Percentiles rank a stretch among this genome's conserved stretches.
Evolutionary conservation across 2,888 invertebrate species (phyloP).

Genomic region (Conus canariensis): DNA sequence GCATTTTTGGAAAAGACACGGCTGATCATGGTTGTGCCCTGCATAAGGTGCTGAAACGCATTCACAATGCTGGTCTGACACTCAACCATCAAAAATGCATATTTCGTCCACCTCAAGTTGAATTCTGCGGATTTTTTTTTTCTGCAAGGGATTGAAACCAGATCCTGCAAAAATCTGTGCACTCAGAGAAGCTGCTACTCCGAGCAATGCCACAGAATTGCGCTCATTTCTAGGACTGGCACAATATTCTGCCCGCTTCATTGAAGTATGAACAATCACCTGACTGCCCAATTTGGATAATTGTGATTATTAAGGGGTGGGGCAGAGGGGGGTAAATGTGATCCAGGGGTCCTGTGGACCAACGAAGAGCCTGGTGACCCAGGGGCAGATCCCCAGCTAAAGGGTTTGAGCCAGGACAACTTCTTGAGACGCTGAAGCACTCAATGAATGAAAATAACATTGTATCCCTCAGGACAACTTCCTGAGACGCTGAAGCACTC

Average conservation of each 20-base stretch:
- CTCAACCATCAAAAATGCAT: conserved; percentile 25
- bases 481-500: too few species aligned
- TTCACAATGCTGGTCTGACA: conserved; percentile 23
- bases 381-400: too few species aligned
- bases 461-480: too few species aligned
- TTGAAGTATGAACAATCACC: neutral
- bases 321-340: too few species aligned
- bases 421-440: too few species aligned
- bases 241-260: conserved; percentile 23
- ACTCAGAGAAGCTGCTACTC: neutral
- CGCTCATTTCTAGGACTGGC: conserved; percentile 26
- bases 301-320: too few species aligned
- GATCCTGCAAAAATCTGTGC: neutral
- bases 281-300: too few species aligned
- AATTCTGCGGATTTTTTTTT: neutral
- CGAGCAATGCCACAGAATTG: neutral
- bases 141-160: neutral
- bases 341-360: too few species aligned
- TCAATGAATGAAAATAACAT: too few species aligned
- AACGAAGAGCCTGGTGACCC: too few species aligned
- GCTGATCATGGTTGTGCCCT: conserved; percentile 59
- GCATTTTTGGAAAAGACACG: conserved; percentile 41
- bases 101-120: conserved; percentile 8
- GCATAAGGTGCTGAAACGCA: neutral
- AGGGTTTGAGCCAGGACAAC: too few species aligned